Evolutionary conservation across 2,113 vertebrate species (phyloP).

Genomic region (Channa argus): DNA sequence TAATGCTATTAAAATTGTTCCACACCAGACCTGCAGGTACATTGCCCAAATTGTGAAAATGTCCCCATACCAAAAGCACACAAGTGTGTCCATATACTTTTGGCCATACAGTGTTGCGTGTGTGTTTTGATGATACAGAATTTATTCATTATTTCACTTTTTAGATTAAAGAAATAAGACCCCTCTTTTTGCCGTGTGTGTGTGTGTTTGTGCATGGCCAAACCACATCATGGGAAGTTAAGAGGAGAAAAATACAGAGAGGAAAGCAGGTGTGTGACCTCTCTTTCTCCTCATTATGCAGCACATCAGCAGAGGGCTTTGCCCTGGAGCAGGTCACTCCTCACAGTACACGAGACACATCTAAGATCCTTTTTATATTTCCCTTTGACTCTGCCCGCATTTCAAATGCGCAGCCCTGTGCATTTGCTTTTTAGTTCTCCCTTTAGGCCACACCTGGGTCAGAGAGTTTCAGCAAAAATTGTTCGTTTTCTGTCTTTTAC

Average conservation of each 20-base stretch:
- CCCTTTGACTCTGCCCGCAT: slow-evolving; percentile 30
- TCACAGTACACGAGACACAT: slow-evolving; percentile 23
- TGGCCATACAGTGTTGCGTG: too few species aligned
- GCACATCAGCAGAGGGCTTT: slow-evolving; percentile 39
- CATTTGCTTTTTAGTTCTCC: slow-evolving; percentile 11
- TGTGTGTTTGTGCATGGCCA: background rate
- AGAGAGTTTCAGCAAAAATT: too few species aligned
- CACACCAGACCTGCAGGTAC: too few species aligned
- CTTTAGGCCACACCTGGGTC: slow-evolving; percentile 14
- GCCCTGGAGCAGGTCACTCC: slow-evolving; percentile 41
- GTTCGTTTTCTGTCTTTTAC: too few species aligned
- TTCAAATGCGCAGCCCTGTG: background rate
- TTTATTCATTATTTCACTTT: too few species aligned
- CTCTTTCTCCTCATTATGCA: slow-evolving; percentile 29
- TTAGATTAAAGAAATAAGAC: too few species aligned
- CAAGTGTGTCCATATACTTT: too few species aligned
- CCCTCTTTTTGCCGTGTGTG: too few species aligned
- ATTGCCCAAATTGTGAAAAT: too few species aligned
- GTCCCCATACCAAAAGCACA: too few species aligned
- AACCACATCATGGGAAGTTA: background rate
- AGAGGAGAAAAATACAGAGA: slow-evolving; percentile 28
- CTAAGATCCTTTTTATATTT: slow-evolving; percentile 39
- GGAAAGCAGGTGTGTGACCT: slow-evolving; percentile 61
- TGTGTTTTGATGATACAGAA: too few species aligned
- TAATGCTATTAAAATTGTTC: too few species aligned